Evolutionary conservation across 1,140 invertebrate genomes (phyloP).

Genomic region (Octopus sinensis): DNA sequence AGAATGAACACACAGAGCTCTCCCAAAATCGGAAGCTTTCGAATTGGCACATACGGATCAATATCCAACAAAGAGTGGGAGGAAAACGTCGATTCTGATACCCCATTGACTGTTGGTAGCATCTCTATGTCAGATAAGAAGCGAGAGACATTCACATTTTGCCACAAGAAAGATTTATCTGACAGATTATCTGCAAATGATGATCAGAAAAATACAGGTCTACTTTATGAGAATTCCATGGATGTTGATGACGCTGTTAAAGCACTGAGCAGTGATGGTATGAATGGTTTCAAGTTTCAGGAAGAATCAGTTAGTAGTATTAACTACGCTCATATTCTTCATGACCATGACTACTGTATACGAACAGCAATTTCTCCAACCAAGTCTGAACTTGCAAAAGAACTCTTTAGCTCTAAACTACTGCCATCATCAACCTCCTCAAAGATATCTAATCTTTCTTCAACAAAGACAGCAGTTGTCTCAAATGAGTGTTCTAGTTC

Average conservation of each 20-base stretch:
- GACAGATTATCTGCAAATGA: background rate
- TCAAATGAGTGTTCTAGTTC: too few relatives aligned
- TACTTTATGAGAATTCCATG: conserved; percentile 14
- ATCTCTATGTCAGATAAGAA: conserved; percentile 9
- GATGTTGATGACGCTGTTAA: conserved; percentile 22
- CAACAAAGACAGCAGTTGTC: too few relatives aligned
- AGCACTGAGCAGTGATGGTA: conserved; percentile 8
- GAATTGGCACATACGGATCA: conserved; percentile 49
- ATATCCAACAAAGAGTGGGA: conserved; percentile 22
- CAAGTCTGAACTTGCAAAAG: conserved; percentile 17
- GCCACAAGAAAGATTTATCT: conserved; percentile 1
- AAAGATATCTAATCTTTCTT: too few relatives aligned
- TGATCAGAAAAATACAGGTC: conserved; percentile 8
- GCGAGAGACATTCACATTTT: background rate
- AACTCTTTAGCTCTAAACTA: background rate
- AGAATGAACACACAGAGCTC: conserved; percentile 1
- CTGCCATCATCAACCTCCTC: too few relatives aligned
- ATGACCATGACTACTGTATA: conserved; percentile 51
- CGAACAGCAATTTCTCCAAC: conserved; percentile 20
- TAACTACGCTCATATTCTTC: conserved; percentile 26
- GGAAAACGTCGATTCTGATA: conserved; percentile 10
- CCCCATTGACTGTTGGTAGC: conserved; percentile 6
- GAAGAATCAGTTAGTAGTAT: too few relatives aligned
- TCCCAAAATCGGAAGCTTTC: conserved; percentile 45
- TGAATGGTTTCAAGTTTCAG: background rate